phyloP scores from a whole-genome alignment of 1,140 invertebrate genomes.

The Ceratitis capitata region DNA sequence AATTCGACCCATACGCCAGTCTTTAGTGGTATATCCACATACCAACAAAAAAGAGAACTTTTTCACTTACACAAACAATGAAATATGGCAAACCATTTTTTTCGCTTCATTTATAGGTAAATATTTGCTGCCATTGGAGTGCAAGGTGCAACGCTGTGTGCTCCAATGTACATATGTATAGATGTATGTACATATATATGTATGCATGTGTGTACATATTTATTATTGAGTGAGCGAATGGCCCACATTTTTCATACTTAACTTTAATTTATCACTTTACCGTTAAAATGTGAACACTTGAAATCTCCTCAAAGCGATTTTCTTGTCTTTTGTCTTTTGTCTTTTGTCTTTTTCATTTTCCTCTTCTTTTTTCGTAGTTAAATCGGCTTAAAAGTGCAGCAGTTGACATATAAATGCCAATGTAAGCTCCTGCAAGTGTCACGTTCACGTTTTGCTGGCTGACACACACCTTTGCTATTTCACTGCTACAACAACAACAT shows the following conservation, averaged over 20 bases:
- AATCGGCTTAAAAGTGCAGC: conserved; percentile 39
- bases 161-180: neutral
- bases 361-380: conserved; percentile 1
- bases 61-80: neutral
- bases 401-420: conserved; percentile 39
- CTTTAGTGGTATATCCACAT: neutral
- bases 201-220: neutral
- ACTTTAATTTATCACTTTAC: neutral
- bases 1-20: neutral
- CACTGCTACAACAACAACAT: no score
- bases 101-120: neutral
- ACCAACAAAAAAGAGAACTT: neutral
- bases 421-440: conserved; percentile 21
- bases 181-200: neutral
- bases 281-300: conserved; percentile 10
- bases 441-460: neutral
- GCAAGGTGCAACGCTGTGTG: neutral
- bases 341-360: neutral
- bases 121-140: neutral
- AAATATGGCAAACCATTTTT: neutral
- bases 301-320: neutral
- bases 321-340: neutral
- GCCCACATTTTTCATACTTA: neutral
- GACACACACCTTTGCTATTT: no score
- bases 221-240: neutral